phyloP scores from a whole-genome alignment of 2,797 vertebrate genomes.

The Bufotes viridis region DNA sequence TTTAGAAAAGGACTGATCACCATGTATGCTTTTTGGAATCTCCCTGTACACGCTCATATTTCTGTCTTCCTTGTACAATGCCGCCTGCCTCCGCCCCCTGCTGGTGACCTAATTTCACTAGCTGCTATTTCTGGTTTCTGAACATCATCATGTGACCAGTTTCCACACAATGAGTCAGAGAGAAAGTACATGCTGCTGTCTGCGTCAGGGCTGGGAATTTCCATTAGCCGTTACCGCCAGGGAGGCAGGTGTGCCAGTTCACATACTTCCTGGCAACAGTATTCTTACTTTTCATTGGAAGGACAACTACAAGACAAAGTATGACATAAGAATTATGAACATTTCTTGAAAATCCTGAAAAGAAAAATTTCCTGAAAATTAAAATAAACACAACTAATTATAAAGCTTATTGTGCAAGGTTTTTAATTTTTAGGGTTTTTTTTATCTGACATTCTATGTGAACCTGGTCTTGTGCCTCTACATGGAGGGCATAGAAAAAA shows the following conservation, averaged over 20 bases:
- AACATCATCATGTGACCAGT: slow-evolving; percentile 29
- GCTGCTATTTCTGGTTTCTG: slow-evolving; percentile 6
- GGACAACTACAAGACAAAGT: neutral
- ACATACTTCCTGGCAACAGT: neutral
- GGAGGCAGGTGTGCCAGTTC: neutral
- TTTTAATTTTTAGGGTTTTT: too few species aligned
- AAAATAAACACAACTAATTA: neutral
- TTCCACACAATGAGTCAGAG: slow-evolving; percentile 33
- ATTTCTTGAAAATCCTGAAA: neutral
- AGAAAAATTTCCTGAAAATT: neutral
- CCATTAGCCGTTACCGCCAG: neutral
- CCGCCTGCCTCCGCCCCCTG: slow-evolving; percentile 10
- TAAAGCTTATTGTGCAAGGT: neutral
- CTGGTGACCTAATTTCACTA: slow-evolving; percentile 35
- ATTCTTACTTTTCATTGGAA: neutral
- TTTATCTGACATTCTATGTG: too few species aligned
- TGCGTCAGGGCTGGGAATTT: slow-evolving; percentile 32
- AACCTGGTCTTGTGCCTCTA: neutral
- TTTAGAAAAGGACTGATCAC: neutral
- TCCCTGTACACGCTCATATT: neutral
- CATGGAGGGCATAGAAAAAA: neutral
- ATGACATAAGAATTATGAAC: neutral
- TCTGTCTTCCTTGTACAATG: neutral
- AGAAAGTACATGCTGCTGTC: slow-evolving; percentile 16
- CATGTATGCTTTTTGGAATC: neutral